Evolutionary conservation across 2,888 invertebrate genomes (phyloP).

Genomic region (Mycalesis mineus): DNA sequence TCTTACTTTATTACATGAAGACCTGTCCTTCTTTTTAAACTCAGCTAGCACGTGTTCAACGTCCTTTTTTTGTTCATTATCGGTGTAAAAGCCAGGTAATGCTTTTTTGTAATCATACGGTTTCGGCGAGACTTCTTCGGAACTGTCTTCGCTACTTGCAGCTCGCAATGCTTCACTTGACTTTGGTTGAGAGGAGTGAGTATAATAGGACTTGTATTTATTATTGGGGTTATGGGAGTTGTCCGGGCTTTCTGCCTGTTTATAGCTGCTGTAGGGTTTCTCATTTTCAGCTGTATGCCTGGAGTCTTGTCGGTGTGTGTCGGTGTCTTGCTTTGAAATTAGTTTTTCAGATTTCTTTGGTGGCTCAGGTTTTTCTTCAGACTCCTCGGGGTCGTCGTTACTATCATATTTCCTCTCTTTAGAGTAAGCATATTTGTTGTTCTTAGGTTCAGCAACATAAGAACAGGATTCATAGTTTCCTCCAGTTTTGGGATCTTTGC

Average conservation of each 20-base stretch:
- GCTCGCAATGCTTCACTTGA: constrained; percentile 60
- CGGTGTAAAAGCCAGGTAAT: constrained; percentile 70
- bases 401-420: constrained; percentile 81
- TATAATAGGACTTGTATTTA: constrained; percentile 66
- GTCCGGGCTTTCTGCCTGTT: constrained; percentile 44
- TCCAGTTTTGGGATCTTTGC: constrained; percentile 85
- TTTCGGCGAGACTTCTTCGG: constrained; percentile 57
- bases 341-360: constrained; percentile 57
- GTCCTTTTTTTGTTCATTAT: constrained; percentile 79
- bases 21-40: constrained; percentile 84
- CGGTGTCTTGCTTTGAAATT: constrained; percentile 42
- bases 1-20: constrained; percentile 83
- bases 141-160: constrained; percentile 49
- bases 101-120: constrained; percentile 70
- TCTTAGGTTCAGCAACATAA: constrained; percentile 85
- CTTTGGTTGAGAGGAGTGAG: constrained; percentile 57
- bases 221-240: constrained; percentile 48
- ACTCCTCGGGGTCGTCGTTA: constrained; percentile 75
- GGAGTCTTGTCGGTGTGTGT: constrained; percentile 28
- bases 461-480: constrained; percentile 89
- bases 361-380: constrained; percentile 58
- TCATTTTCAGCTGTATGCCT: constrained; percentile 41
- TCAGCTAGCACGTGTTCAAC: constrained; percentile 85
- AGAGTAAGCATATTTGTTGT: constrained; percentile 83
- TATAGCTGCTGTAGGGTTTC: constrained; percentile 49